A percentile compares a stretch with the other conserved stretches of the same genome.
Evolutionary conservation across 2,888 invertebrate genomes (phyloP).

Genomic region (Portevinia maculata): DNA sequence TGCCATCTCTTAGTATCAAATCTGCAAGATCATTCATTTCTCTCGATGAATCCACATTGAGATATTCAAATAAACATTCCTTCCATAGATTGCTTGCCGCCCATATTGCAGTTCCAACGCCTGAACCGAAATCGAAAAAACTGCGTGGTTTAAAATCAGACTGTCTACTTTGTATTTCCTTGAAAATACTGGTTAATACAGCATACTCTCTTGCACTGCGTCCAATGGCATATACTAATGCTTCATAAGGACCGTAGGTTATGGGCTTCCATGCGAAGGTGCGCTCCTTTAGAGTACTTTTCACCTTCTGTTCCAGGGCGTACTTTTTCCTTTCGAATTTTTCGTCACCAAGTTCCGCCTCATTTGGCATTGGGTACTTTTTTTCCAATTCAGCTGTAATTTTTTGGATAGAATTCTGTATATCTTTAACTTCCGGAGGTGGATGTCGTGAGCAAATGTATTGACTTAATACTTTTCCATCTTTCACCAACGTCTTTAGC

Average conservation of each 20-base stretch:
- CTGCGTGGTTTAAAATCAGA: slow-evolving; percentile 88
- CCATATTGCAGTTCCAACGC: slow-evolving; percentile 94
- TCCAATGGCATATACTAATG: slow-evolving; percentile 88
- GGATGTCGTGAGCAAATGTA: slow-evolving; percentile 86
- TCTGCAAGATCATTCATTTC: slow-evolving; percentile 93
- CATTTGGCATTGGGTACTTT: slow-evolving; percentile 76
- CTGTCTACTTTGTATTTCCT: slow-evolving; percentile 88
- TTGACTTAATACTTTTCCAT: slow-evolving; percentile 84
- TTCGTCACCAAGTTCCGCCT: slow-evolving; percentile 79
- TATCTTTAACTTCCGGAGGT: slow-evolving; percentile 85
- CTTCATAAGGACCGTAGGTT: slow-evolving; percentile 86
- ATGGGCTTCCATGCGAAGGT: slow-evolving; percentile 90
- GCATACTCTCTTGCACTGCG: slow-evolving; percentile 91
- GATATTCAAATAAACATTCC: slow-evolving; percentile 89
- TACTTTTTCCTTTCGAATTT: slow-evolving; percentile 82
- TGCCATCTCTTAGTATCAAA: slow-evolving; percentile 87
- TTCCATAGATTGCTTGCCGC: slow-evolving; percentile 90
- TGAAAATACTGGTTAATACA: slow-evolving; percentile 87
- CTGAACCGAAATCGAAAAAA: slow-evolving; percentile 96
- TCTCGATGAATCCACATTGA: slow-evolving; percentile 91
- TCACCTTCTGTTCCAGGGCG: slow-evolving; percentile 84
- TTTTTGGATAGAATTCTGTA: slow-evolving; percentile 77
- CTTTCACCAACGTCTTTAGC: slow-evolving; percentile 84
- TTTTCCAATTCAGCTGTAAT: slow-evolving; percentile 78
- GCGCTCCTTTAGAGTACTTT: slow-evolving; percentile 85